Evolutionary conservation across 2,113 vertebrate species (phyloP).

Genomic region (Pithys albifrons): DNA sequence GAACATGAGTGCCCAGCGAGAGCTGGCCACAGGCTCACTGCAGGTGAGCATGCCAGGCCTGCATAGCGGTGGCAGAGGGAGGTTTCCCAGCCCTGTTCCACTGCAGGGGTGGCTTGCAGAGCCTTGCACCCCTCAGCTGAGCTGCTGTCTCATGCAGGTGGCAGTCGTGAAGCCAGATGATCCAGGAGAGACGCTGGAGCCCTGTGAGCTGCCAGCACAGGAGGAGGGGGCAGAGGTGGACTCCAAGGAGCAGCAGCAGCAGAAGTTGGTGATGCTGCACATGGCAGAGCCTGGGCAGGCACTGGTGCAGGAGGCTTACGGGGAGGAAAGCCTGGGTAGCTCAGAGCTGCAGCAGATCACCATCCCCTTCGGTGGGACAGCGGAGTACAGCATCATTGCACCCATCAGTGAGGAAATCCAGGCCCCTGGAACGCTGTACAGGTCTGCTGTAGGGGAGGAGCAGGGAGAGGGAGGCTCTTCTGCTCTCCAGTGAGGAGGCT

Average conservation of each 20-base stretch:
- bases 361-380: constrained; percentile 67
- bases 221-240: background rate
- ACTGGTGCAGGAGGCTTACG: constrained; percentile 74
- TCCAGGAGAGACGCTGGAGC: background rate
- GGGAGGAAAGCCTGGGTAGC: constrained; percentile 66
- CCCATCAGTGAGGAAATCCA: constrained; percentile 81
- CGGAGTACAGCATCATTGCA: constrained; percentile 86
- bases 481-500: background rate
- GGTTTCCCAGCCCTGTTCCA: background rate
- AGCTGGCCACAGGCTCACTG: constrained; percentile 81
- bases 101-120: background rate
- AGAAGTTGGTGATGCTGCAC: constrained; percentile 87
- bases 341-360: constrained; percentile 85
- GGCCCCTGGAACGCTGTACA: constrained; percentile 77
- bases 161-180: constrained; percentile 81
- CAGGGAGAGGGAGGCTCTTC: background rate
- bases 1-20: constrained; percentile 91
- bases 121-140: background rate
- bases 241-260: constrained; percentile 67
- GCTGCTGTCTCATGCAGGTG: constrained; percentile 65
- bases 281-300: constrained; percentile 82
- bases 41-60: constrained; percentile 76
- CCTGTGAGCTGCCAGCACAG: background rate
- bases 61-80: too few relatives aligned
- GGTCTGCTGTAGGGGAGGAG: constrained; percentile 59